Conservation (phyloP, 2,888 invertebrate genomes). For the Rhamnusium bicolor region DNA sequence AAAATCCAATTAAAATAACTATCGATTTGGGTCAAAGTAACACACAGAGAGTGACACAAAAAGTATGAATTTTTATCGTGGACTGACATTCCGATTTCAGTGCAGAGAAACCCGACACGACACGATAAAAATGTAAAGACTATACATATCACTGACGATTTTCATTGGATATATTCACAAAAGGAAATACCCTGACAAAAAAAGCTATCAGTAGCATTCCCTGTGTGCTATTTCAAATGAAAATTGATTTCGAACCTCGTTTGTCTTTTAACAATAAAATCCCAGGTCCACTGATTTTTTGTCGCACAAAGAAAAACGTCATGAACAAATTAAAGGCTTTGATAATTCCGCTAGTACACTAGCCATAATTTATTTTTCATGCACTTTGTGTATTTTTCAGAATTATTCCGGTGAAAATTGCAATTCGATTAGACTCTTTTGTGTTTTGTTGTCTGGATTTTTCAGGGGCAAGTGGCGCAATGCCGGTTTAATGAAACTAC, state of each 20-base stretch:
- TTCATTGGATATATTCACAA: conserved; percentile 31
- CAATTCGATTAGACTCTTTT: neutral
- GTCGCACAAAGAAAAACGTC: conserved; percentile 2
- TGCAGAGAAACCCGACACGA: neutral
- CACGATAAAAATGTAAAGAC: conserved; percentile 30
- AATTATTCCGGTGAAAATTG: neutral
- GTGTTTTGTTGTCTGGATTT: neutral
- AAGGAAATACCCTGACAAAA: conserved; percentile 30
- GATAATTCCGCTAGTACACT: neutral
- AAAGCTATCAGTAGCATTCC: conserved; percentile 32
- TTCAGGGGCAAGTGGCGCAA: neutral
- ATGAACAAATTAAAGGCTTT: conserved; percentile 22
- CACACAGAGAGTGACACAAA: conserved; percentile 7
- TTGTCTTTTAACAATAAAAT: conserved; percentile 30
- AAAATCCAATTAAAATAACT: conserved; percentile 34
- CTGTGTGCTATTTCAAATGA: conserved; percentile 20
- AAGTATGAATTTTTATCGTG: conserved; percentile 29
- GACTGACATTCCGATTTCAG: conserved; percentile 28
- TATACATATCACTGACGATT: conserved; percentile 27
- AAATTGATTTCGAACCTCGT: conserved; percentile 33
- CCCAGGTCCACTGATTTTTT: conserved; percentile 22
- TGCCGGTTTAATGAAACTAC: neutral
- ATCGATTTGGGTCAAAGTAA: conserved; percentile 29
- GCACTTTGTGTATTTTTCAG: conserved; percentile 4
- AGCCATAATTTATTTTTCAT: conserved; percentile 10